Percentiles rank a stretch among this genome's conserved stretches.
Conservation (phyloP, 1,140 invertebrate genomes). For the Ladona fulva region DNA sequence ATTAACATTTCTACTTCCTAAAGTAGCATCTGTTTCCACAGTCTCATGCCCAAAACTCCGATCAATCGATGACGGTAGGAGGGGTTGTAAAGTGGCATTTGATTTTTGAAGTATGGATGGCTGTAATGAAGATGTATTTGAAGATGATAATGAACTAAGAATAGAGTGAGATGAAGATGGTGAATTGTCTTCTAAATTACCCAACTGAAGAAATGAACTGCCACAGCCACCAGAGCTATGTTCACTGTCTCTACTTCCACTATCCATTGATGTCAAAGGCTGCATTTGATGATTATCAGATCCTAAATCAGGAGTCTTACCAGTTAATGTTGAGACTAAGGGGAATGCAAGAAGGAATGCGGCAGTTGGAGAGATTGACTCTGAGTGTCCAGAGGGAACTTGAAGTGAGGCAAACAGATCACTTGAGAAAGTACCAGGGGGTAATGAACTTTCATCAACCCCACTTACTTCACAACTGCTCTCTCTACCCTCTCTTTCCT, state of each 20-base stretch:
- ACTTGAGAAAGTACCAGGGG: conserved; percentile 51
- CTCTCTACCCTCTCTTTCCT: not conserved
- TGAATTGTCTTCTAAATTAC: not conserved
- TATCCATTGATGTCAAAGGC: not conserved
- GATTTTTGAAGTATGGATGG: not conserved
- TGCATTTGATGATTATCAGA: not conserved
- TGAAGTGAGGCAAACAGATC: conserved; percentile 60
- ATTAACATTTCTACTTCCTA: not conserved
- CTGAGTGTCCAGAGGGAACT: conserved; percentile 49
- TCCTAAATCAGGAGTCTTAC: not conserved
- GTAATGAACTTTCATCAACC: not conserved
- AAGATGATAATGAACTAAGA: not conserved
- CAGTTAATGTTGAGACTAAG: conserved; percentile 44
- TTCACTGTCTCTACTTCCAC: not conserved
- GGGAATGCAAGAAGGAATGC: conserved; percentile 68
- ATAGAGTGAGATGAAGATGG: not conserved
- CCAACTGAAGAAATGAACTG: not conserved
- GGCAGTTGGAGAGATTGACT: conserved; percentile 64
- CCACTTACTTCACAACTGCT: not conserved
- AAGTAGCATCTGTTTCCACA: not conserved
- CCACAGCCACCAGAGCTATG: not conserved
- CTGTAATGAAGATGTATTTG: not conserved
- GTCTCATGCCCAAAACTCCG: not conserved
- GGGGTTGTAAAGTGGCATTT: not conserved
- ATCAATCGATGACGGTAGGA: not conserved